A percentile compares a stretch with the other conserved stretches of the same genome.
These are phyloP conservation scores for Phrixothrix hirtus DNA, from an alignment of 2,888 invertebrate species.

Conservation along the genomic window DNA sequence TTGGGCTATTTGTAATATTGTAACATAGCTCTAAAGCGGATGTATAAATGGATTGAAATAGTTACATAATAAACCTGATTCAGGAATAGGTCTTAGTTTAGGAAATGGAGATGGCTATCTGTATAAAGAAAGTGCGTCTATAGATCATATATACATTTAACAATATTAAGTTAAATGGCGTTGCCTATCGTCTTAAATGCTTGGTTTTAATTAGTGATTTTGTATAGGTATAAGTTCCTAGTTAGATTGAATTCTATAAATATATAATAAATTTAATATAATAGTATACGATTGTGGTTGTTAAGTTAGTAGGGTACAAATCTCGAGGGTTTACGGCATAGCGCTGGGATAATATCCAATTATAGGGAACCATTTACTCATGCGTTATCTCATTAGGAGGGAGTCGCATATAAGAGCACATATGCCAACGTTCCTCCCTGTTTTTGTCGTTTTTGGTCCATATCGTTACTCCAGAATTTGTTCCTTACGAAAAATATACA, in stretches of 20 bases:
- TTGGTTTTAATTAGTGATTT: too few species aligned
- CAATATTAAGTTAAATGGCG: too few species aligned
- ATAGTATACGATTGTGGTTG: constrained; percentile 31
- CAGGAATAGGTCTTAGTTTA: too few species aligned
- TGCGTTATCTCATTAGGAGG: constrained; percentile 47
- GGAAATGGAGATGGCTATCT: too few species aligned
- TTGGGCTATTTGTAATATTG: constrained; percentile 20
- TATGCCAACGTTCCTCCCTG: constrained; percentile 22
- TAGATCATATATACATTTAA: too few species aligned
- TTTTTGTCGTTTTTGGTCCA: constrained; percentile 32
- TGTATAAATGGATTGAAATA: constrained; percentile 5
- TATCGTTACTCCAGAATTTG: constrained; percentile 15
- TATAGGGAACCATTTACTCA: constrained; percentile 45
- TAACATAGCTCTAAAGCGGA: constrained; percentile 8
- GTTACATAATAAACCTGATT: constrained; percentile 14
- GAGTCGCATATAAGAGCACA: constrained; percentile 41
- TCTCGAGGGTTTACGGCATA: constrained; percentile 38
- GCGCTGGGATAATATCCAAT: constrained; percentile 47
- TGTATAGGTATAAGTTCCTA: too few species aligned
- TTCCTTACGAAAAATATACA: constrained; percentile 20
- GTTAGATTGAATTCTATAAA: too few species aligned
- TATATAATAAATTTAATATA: constrained; percentile 32
- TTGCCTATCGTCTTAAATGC: too few species aligned
- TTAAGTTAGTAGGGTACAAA: constrained; percentile 36
- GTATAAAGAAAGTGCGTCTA: too few species aligned